Conservation (phyloP, 30 jellyfish, hydroid and myxozoan species). For the Hydractinia symbiolongicarpus region DNA sequence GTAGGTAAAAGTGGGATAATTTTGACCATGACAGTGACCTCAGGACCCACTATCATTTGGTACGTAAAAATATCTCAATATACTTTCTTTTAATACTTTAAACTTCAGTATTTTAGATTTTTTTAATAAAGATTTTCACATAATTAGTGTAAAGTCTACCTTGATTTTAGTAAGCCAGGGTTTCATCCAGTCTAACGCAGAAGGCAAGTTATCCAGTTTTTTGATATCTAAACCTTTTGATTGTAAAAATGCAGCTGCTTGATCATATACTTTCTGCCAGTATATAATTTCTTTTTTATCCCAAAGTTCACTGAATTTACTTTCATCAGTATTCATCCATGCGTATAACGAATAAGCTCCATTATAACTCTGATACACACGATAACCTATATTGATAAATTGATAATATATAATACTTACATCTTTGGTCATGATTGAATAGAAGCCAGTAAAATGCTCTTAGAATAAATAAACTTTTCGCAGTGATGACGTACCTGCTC, state of each 20-base stretch:
- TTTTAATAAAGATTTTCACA: neutral
- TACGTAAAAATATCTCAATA: too few species aligned
- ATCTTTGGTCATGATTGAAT: too few species aligned
- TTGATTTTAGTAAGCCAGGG: constrained; percentile 39
- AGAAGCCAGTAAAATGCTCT: too few species aligned
- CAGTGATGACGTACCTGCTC: too few species aligned
- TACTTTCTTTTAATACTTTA: too few species aligned
- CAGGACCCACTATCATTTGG: too few species aligned
- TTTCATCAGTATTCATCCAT: constrained; percentile 39
- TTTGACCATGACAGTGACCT: too few species aligned
- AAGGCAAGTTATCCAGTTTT: constrained; percentile 23
- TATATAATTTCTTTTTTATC: constrained; percentile 35
- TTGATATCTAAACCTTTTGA: constrained; percentile 25
- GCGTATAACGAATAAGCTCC: constrained; percentile 54
- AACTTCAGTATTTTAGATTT: too few species aligned
- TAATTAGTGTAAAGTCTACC: constrained; percentile 22
- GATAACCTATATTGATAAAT: constrained; percentile 27
- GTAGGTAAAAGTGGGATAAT: too few species aligned
- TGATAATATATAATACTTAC: too few species aligned
- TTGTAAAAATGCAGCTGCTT: constrained; percentile 31
- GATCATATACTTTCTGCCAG: constrained; percentile 38
- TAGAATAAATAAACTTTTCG: too few species aligned
- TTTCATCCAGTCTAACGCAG: constrained; percentile 23
- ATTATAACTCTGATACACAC: constrained; percentile 46
- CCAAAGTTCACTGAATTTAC: constrained; percentile 9